Evolutionary conservation across 2,113 vertebrate genomes (phyloP).

Genomic region (Otolemur garnettii): DNA sequence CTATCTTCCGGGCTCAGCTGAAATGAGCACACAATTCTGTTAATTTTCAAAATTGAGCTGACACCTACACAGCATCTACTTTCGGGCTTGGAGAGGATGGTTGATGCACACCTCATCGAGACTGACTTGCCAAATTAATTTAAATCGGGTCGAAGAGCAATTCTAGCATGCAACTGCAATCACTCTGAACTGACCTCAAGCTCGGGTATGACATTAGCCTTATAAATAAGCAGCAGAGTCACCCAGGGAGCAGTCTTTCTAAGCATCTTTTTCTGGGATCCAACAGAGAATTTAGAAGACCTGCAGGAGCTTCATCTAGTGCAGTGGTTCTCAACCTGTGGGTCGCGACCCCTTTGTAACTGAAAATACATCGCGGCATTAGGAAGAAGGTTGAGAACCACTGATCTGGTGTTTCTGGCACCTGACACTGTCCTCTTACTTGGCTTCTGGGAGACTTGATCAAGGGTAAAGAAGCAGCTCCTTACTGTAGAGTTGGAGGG

Average conservation of each 20-base stretch:
- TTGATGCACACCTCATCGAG: conserved; percentile 46
- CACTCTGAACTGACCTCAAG: neutral
- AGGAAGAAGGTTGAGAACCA: too few species aligned
- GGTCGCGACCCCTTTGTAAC: too few species aligned
- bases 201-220: neutral
- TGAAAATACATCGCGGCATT: too few species aligned
- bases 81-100: conserved; percentile 73
- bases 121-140: conserved; percentile 56
- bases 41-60: conserved; percentile 58
- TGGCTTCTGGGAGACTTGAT: conserved; percentile 23
- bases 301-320: neutral
- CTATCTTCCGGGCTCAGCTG: conserved; percentile 35
- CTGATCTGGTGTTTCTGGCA: neutral
- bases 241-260: neutral
- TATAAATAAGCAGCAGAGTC: neutral
- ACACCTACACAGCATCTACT: conserved; percentile 78
- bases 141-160: neutral
- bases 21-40: conserved; percentile 58
- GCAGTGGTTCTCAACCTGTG: too few species aligned
- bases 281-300: neutral
- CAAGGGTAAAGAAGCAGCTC: neutral
- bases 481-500: neutral
- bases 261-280: neutral
- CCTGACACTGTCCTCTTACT: neutral
- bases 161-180: neutral